Evolutionary conservation across 2,797 vertebrate genomes (phyloP), one percentile per base, ranked within the genome.

Genomic region (Aldrovandia affinis): DNA sequence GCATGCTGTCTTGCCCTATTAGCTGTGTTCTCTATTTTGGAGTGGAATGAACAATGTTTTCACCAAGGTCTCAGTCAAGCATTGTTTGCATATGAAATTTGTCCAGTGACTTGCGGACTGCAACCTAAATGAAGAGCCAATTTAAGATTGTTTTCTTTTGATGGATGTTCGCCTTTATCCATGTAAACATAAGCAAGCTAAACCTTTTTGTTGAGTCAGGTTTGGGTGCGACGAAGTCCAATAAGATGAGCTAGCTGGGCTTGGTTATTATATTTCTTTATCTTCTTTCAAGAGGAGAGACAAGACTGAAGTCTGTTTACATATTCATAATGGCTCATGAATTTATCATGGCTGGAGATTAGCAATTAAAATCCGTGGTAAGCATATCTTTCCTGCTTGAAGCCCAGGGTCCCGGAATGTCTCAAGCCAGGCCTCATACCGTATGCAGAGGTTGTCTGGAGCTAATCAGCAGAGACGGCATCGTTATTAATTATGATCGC

Each of bases 391-490:
- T 81, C 36, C 15, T 39, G 15, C n/a, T 12, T n/a, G 22, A 30
- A 84, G 80, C 55, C 57, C 28, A 42, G n/a, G 47, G 78, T 14
- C 55, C 52, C 85, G 81, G 81, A 87, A 89, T 79, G 78, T 85
- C 82, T 80, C 39, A 33, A 77, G 68, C 63, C 79, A 80, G 61
- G 33, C 33, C 83, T 88, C 83, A 87, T 85, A 25, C 50, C 39
- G 59, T 78, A 85, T 78, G 63, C 55, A 36, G 30, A 18, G 81
- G 81, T 82, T 54, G 84, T 85, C 84, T 89, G 81, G 70, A 81
- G 84, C 86, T 90, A 88, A 91, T 89, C 86, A 88, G 83, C 44
- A 65, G 61, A 83, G 89, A 89, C 85, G 81, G 84, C 75, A 87
- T 81, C 79, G 80, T 80, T 85, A 86, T 90, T 90, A 89, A 90